phyloP scores from a whole-genome alignment of 2,797 vertebrate genomes.

The Pelodytes ibericus region DNA sequence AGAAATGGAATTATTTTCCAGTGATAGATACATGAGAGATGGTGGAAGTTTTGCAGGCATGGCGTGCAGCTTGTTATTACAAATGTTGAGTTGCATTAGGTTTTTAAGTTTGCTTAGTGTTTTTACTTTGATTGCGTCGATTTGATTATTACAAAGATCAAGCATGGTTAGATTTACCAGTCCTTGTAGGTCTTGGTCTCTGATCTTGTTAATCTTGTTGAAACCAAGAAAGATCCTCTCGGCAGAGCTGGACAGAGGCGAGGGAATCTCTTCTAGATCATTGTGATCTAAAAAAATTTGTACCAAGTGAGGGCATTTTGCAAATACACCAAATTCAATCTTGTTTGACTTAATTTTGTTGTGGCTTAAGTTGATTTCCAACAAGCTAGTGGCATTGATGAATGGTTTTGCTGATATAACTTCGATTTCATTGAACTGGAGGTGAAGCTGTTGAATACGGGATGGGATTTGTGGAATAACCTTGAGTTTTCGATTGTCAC shows the following conservation, averaged over 20 bases:
- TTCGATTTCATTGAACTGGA: conserved; percentile 78
- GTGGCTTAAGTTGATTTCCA: conserved; percentile 78
- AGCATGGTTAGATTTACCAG: conserved; percentile 75
- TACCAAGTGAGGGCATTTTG: conserved; percentile 68
- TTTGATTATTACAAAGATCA: conserved; percentile 73
- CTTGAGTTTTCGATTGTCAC: conserved; percentile 75
- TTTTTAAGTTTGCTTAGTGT: conserved; percentile 72
- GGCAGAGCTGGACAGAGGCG: conserved; percentile 72
- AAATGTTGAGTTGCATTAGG: conserved; percentile 77
- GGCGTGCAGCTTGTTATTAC: conserved; percentile 74
- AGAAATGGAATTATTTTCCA: conserved; percentile 81
- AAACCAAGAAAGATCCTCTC: conserved; percentile 76
- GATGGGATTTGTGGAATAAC: conserved; percentile 72
- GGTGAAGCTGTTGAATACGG: conserved; percentile 74
- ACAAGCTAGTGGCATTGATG: conserved; percentile 72
- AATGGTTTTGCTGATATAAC: conserved; percentile 70
- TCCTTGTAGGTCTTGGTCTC: conserved; percentile 63
- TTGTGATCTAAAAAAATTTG: conserved; percentile 78
- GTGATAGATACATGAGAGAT: conserved; percentile 81
- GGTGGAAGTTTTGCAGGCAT: conserved; percentile 74
- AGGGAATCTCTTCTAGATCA: conserved; percentile 74
- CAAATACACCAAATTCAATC: conserved; percentile 73
- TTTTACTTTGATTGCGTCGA: conserved; percentile 71
- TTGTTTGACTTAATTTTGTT: conserved; percentile 76
- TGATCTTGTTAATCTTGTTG: conserved; percentile 74